Base-by-base conservation (phyloP, 2,888 invertebrate species). In the Ornithoptera priamus region DNA sequence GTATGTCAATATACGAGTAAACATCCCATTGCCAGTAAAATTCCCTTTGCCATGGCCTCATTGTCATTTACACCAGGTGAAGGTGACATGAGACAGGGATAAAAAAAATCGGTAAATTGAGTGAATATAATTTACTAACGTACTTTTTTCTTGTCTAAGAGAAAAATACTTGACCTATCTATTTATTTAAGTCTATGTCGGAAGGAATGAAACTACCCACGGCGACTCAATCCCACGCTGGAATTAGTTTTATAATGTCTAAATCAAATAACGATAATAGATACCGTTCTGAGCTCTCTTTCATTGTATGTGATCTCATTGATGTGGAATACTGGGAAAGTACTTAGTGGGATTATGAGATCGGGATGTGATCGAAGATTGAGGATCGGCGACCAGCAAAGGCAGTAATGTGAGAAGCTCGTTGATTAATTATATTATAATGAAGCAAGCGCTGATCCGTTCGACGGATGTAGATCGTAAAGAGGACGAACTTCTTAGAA, bases 211-310 rank as follows among this genome's bases (percentile, higher is more conserved):
- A 46, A 65, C 68, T 56, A 64, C 66, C 59, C 63, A 63, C 3
- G 15, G 18, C 50, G 22, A 30, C 57, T 61, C 46, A 56, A 69
- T 69, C 69, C 69, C 69, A 69, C 69, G 46, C 36, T 39, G 50
- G 60, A 42, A 50, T 67, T 30, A 61, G 30, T 22, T 56, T 61
- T 60, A 60, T 67, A 57, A 69, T 62, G 62, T 69, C 69, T 65
- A 58, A 69, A 69, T 69, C 65, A 69, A 69, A 62, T 64, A 68
- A 59, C 68, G 62, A 58, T 65, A 60, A 68, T 56, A n/a, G 62
- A 65, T 50, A 10, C 50, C 57, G 36, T 24, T 42, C 20, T 39
- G 39, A 50, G 24, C 57, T 58, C 39, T 46, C 42, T 4, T 53
- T 15, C 20, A 62, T 62, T 50, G 24, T 50, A 39, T 61, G 22